A percentile compares a stretch with the other conserved stretches of the same genome.
Evolutionary conservation across 2,888 invertebrate genomes (phyloP).

Genomic region (Xestobium rufovillosum): DNA sequence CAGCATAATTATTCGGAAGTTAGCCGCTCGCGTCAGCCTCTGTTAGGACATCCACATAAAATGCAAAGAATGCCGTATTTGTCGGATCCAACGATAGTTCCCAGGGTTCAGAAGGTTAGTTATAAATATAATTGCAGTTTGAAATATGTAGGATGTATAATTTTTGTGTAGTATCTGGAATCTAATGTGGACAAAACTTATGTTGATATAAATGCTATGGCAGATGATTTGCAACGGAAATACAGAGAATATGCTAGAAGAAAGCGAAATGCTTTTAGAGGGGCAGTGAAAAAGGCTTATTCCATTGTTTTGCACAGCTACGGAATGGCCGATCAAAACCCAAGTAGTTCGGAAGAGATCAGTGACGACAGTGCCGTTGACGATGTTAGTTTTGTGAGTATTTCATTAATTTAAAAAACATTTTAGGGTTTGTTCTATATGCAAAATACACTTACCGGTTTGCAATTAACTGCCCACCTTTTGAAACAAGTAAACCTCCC

Average conservation of each 20-base stretch:
- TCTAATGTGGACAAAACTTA: conserved; percentile 73
- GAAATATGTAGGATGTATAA: too few species aligned
- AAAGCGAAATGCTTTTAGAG: conserved; percentile 71
- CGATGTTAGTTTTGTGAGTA: conserved; percentile 35
- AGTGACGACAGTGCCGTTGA: conserved; percentile 48
- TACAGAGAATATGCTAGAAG: conserved; percentile 73
- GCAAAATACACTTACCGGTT: too few species aligned
- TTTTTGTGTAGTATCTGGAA: conserved; percentile 73
- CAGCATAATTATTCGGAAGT: conserved; percentile 2
- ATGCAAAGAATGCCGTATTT: conserved; percentile 34
- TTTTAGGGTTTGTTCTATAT: too few species aligned
- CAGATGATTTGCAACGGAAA: conserved; percentile 66
- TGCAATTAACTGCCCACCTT: too few species aligned
- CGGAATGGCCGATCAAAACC: conserved; percentile 49
- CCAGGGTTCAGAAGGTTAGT: conserved; percentile 47
- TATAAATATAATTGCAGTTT: too few species aligned
- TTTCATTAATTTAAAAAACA: neutral
- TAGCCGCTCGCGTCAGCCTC: neutral
- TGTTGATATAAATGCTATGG: conserved; percentile 78
- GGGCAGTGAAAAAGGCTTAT: conserved; percentile 70
- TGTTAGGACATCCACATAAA: too few species aligned
- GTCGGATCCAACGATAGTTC: conserved; percentile 44
- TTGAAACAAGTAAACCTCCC: too few species aligned
- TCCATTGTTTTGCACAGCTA: conserved; percentile 64
- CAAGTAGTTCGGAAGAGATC: conserved; percentile 51